These are phyloP conservation scores for Ptychadena robeensis DNA, from an alignment of 2,797 vertebrate species.

Conservation along the genomic window DNA sequence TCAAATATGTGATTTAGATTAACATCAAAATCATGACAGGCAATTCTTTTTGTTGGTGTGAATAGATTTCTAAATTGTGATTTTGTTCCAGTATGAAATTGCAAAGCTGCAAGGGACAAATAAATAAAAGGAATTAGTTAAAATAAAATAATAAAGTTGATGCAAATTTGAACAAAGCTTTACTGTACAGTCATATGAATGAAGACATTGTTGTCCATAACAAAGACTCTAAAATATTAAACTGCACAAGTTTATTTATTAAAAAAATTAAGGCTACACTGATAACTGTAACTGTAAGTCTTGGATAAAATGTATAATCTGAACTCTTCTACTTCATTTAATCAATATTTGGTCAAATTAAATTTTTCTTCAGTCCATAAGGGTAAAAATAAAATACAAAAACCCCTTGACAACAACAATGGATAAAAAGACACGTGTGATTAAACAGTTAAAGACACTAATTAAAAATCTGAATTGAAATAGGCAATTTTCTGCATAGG, in stretches of 20 bases:
- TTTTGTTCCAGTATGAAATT: background rate
- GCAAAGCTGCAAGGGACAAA: background rate
- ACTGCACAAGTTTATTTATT: background rate
- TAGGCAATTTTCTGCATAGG: conserved; percentile 60
- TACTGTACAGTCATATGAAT: background rate
- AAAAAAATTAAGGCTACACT: background rate
- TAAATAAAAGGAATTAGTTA: background rate
- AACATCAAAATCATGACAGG: background rate
- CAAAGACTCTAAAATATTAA: background rate
- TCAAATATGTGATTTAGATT: background rate
- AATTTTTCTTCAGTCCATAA: background rate
- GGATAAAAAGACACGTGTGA: conserved; percentile 42
- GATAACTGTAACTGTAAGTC: background rate
- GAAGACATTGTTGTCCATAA: background rate
- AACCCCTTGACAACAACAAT: conserved; percentile 38
- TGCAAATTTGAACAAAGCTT: background rate
- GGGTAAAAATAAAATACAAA: conserved; percentile 38
- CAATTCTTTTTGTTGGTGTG: background rate
- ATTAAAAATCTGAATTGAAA: conserved; percentile 61
- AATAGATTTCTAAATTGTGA: background rate
- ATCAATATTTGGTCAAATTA: conserved; percentile 17
- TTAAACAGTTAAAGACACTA: conserved; percentile 61
- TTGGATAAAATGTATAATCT: background rate
- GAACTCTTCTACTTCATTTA: background rate
- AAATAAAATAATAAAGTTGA: background rate